Percentiles rank a stretch among this genome's conserved stretches.
Evolutionary conservation across 2,797 vertebrate genomes (phyloP).

Genomic region (Brotula barbata): DNA sequence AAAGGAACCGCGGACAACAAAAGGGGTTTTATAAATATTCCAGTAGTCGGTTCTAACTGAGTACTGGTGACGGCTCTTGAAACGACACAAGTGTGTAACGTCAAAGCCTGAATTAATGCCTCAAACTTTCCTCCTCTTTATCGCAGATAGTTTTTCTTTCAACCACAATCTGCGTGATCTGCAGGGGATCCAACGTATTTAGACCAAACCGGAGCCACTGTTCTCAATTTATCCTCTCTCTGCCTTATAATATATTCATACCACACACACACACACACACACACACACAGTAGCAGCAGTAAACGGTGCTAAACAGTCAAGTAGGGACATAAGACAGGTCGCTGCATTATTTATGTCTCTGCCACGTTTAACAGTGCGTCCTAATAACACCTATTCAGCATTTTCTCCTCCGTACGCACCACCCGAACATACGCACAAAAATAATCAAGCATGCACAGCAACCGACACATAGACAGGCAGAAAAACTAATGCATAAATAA

Average conservation of each 20-base stretch:
- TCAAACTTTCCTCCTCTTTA: slow-evolving; percentile 37
- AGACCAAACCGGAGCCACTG: slow-evolving; percentile 52
- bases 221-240: slow-evolving; percentile 32
- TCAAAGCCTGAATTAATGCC: no score
- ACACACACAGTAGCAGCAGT: slow-evolving; percentile 62
- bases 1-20: no score
- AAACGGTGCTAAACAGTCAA: slow-evolving; percentile 79
- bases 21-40: no score
- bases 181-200: no score
- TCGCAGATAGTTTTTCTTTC: slow-evolving; percentile 10
- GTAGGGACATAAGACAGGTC: slow-evolving; percentile 73
- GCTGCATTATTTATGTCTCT: slow-evolving; percentile 82
- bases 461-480: not conserved
- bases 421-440: slow-evolving; percentile 31
- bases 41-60: no score
- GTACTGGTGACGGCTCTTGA: no score
- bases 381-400: slow-evolving; percentile 80
- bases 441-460: slow-evolving; percentile 15
- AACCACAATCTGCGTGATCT: slow-evolving; percentile 34
- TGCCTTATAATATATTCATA: slow-evolving; percentile 38
- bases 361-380: slow-evolving; percentile 75
- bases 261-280: slow-evolving; percentile 29
- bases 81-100: no score
- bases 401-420: slow-evolving; percentile 50
- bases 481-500: slow-evolving; percentile 1